Evolutionary conservation across 2,888 invertebrate genomes (phyloP).

Genomic region (Cantharis rustica): DNA sequence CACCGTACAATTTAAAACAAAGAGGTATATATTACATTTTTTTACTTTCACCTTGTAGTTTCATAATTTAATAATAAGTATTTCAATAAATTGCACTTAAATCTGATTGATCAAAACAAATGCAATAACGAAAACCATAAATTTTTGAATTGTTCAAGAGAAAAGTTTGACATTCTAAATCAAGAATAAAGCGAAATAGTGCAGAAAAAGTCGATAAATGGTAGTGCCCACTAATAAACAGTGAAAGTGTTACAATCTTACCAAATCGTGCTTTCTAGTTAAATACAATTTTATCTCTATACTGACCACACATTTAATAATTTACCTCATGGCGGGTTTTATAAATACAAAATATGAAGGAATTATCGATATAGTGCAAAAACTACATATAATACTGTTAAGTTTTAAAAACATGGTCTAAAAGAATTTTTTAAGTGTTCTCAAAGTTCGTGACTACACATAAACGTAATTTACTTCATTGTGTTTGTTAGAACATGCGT

Average conservation of each 20-base stretch:
- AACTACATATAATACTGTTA: neutral
- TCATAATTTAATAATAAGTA: neutral
- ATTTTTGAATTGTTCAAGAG: neutral
- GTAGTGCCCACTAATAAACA: neutral
- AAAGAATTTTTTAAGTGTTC: neutral
- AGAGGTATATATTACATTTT: neutral
- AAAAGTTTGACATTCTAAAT: neutral
- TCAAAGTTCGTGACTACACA: neutral
- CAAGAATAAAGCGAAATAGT: neutral
- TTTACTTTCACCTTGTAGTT: neutral
- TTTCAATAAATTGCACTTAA: neutral
- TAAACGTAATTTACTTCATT: neutral
- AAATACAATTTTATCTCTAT: neutral
- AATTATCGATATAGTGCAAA: neutral
- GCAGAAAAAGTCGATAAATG: constrained; percentile 15
- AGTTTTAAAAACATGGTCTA: neutral
- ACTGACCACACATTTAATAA: neutral
- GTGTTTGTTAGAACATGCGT: neutral
- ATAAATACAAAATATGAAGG: neutral
- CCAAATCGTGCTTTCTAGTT: constrained; percentile 17
- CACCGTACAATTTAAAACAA: neutral
- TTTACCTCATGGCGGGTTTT: neutral
- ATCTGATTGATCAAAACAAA: neutral
- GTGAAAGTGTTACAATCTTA: constrained; percentile 25
- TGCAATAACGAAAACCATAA: neutral